phyloP scores from a whole-genome alignment of 2,113 vertebrate species.

The Panthera leo region DNA sequence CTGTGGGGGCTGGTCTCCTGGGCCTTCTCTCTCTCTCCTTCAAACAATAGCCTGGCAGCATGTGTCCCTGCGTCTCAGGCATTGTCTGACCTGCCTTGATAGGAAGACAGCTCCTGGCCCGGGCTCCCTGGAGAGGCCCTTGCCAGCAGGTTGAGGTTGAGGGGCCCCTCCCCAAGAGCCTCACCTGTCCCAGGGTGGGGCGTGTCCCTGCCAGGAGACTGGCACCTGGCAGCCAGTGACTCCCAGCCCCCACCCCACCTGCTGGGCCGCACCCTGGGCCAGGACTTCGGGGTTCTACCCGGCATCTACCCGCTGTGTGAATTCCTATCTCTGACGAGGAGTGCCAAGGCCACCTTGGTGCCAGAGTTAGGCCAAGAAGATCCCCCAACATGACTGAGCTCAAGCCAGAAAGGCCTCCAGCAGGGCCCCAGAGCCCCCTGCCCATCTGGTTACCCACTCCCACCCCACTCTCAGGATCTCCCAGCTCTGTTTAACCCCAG shows the following conservation, averaged over 20 bases:
- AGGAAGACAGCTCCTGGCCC: background rate
- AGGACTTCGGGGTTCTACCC: background rate
- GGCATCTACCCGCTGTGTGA: background rate
- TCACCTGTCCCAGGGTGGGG: background rate
- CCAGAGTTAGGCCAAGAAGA: background rate
- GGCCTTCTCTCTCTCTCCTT: background rate
- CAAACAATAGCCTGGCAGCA: constrained; percentile 23
- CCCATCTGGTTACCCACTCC: background rate
- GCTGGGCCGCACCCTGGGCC: background rate
- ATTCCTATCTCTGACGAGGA: background rate
- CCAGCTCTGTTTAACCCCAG: background rate
- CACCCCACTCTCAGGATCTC: background rate
- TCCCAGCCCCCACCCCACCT: background rate
- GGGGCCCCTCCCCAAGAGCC: background rate
- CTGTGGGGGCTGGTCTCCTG: background rate
- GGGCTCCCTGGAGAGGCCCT: background rate
- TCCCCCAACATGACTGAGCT: background rate
- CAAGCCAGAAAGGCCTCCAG: background rate
- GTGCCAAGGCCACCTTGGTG: background rate
- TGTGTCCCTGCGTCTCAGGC: background rate
- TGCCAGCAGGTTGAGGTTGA: background rate
- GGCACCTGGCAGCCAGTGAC: background rate
- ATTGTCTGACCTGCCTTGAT: background rate
- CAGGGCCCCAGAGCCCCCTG: background rate
- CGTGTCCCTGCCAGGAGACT: background rate